These are phyloP conservation scores for Stenolophus ochropezus DNA, from an alignment of 2,888 invertebrate genomes.

Conservation along the genomic window DNA sequence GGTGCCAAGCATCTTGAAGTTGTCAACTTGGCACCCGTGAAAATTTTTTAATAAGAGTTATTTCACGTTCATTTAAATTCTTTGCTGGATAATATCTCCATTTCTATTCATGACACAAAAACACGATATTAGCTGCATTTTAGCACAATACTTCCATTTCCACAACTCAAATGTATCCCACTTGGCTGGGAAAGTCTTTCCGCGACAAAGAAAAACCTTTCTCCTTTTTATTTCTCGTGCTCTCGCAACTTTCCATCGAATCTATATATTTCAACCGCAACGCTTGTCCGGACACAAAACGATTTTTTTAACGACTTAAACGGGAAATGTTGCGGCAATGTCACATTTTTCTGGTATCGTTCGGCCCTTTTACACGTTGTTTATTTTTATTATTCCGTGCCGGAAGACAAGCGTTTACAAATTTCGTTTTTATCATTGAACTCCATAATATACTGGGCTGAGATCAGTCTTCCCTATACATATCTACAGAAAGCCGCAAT, in stretches of 20 bases:
- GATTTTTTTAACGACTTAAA: slow-evolving; percentile 55
- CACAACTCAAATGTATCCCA: slow-evolving; percentile 67
- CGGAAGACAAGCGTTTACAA: slow-evolving; percentile 50
- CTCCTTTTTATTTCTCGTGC: slow-evolving; percentile 52
- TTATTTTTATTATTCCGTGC: slow-evolving; percentile 47
- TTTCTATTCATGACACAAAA: slow-evolving; percentile 70
- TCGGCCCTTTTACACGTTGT: slow-evolving; percentile 43
- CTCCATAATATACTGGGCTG: background rate
- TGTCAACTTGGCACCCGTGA: background rate
- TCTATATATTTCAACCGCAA: slow-evolving; percentile 49
- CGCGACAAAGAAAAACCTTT: slow-evolving; percentile 56
- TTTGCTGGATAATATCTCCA: slow-evolving; percentile 63
- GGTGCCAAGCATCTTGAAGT: background rate
- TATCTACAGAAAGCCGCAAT: background rate
- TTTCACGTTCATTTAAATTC: slow-evolving; percentile 55
- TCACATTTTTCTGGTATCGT: slow-evolving; percentile 32
- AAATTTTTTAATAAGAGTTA: slow-evolving; percentile 50
- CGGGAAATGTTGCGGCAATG: slow-evolving; percentile 49
- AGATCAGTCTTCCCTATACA: background rate
- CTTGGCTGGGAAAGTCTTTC: slow-evolving; percentile 45
- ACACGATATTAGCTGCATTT: slow-evolving; percentile 69
- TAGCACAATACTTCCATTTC: slow-evolving; percentile 66
- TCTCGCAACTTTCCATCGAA: slow-evolving; percentile 43
- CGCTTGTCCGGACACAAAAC: slow-evolving; percentile 42
- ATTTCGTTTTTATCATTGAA: slow-evolving; percentile 20